Conservation (phyloP, 2,113 vertebrate species). For the Odocoileus hemionus region DNA sequence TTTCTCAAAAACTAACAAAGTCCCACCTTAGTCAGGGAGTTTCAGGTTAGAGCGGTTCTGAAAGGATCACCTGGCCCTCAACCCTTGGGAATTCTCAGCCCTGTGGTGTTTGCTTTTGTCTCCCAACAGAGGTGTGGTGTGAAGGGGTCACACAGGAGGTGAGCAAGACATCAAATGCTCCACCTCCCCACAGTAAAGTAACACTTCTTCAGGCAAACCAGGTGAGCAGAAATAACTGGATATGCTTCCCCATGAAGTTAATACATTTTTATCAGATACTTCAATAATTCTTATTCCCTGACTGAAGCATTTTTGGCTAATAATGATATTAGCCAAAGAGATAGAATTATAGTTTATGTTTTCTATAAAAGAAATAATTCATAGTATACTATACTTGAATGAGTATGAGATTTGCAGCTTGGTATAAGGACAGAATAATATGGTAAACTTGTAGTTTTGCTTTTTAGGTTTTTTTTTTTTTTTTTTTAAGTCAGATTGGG, state of each 20-base stretch:
- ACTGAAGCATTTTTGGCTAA: neutral
- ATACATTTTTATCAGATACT: slow-evolving; percentile 38
- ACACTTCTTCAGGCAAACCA: slow-evolving; percentile 61
- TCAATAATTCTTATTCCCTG: neutral
- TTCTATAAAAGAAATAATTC: neutral
- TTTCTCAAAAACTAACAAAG: slow-evolving; percentile 70
- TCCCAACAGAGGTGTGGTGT: slow-evolving; percentile 80
- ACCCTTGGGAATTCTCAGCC: slow-evolving; percentile 83
- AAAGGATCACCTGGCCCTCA: slow-evolving; percentile 80
- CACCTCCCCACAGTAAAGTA: slow-evolving; percentile 72
- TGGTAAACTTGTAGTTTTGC: neutral
- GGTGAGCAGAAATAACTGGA: slow-evolving; percentile 71
- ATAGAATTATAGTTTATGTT: neutral
- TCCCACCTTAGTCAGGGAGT: slow-evolving; percentile 77
- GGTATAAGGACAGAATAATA: neutral
- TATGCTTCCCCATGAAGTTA: slow-evolving; percentile 31
- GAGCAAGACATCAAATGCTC: slow-evolving; percentile 65
- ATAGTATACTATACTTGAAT: neutral
- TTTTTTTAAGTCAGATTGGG: neutral
- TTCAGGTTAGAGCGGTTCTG: slow-evolving; percentile 79
- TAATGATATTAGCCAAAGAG: neutral
- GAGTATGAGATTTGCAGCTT: neutral
- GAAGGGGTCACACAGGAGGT: slow-evolving; percentile 79
- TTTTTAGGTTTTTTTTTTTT: neutral
- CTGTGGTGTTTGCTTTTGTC: slow-evolving; percentile 81